phyloP scores from a whole-genome alignment of 2,888 invertebrate genomes.

The Globia sparganii region DNA sequence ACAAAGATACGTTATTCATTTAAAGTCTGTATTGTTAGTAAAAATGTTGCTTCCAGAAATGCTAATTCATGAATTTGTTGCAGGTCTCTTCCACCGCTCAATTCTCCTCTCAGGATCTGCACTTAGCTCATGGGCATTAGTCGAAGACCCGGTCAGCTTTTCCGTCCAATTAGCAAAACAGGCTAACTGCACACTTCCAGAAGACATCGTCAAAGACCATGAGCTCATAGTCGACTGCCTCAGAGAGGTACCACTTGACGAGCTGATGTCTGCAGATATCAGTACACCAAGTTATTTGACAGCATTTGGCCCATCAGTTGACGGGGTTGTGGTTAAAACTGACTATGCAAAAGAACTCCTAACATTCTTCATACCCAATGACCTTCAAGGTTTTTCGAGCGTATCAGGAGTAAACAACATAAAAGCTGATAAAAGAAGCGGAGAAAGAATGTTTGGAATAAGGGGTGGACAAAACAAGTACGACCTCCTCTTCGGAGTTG shows the following conservation, averaged over 20 bases:
- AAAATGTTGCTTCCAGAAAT: neutral
- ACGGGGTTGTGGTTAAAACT: conserved; percentile 97
- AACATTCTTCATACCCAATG: conserved; percentile 93
- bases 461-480: conserved; percentile 92
- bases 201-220: conserved; percentile 95
- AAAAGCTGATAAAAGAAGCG: conserved; percentile 91
- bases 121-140: conserved; percentile 96
- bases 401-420: conserved; percentile 90
- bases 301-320: conserved; percentile 98
- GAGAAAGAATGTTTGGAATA: conserved; percentile 91
- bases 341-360: conserved; percentile 95
- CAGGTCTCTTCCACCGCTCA: conserved; percentile 96
- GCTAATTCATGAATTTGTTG: conserved; percentile 73
- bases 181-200: conserved; percentile 95
- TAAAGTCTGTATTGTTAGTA: neutral
- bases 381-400: conserved; percentile 91
- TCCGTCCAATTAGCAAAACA: conserved; percentile 95
- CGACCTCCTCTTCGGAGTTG: conserved; percentile 97
- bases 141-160: conserved; percentile 96
- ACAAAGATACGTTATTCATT: neutral
- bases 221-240: conserved; percentile 96
- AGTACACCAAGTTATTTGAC: conserved; percentile 95
- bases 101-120: conserved; percentile 97
- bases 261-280: conserved; percentile 94
- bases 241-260: conserved; percentile 93